Conservation (phyloP, 1,140 invertebrate species). For the Geopemphigus sp. region DNA sequence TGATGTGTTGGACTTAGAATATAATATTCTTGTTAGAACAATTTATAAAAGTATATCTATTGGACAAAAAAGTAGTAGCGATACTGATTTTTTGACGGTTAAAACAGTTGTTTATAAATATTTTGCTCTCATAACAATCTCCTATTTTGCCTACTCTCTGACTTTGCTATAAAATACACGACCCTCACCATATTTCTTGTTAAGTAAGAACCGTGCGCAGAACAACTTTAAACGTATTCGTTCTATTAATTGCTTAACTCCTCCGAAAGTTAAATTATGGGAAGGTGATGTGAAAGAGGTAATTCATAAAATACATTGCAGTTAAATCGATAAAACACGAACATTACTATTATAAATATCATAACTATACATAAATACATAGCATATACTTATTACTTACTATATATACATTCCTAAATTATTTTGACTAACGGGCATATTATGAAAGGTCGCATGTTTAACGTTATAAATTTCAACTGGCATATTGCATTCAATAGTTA, state of each 20-base stretch:
- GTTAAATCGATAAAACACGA: not conserved
- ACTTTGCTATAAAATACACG: not conserved
- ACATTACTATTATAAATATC: not conserved
- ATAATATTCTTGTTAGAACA: not conserved
- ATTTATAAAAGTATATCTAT: not conserved
- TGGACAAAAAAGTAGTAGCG: not conserved
- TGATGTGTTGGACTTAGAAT: not conserved
- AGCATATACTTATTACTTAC: too few species aligned
- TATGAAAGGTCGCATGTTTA: not conserved
- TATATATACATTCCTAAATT: not conserved
- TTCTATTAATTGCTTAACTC: not conserved
- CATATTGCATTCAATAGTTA: not conserved
- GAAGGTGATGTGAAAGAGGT: slow-evolving; percentile 7
- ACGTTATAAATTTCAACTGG: not conserved
- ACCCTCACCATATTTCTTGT: slow-evolving; percentile 11
- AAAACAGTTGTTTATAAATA: slow-evolving; percentile 31
- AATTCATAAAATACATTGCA: not conserved
- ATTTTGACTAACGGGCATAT: slow-evolving; percentile 2
- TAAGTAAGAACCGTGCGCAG: not conserved
- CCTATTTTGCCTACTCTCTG: slow-evolving; percentile 10
- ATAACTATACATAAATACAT: too few species aligned
- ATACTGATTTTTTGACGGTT: not conserved
- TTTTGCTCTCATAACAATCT: slow-evolving; percentile 12
- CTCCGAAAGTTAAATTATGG: slow-evolving; percentile 37
- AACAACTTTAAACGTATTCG: not conserved